Base-by-base conservation (phyloP, 2,797 vertebrate species). In the Alfaro cultratus region DNA sequence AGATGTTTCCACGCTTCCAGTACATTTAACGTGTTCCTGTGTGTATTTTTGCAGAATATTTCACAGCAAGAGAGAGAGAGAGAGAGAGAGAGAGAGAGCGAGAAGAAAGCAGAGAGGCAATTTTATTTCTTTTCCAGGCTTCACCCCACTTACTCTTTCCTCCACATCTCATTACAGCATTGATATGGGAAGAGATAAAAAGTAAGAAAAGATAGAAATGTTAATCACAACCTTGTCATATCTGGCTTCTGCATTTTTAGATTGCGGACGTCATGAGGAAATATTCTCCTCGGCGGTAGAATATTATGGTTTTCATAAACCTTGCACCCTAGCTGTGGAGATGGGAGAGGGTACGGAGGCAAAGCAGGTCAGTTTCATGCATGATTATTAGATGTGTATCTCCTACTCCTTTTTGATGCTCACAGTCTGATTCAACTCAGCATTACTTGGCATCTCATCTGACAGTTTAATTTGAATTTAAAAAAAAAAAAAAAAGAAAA, bases 301-400 rank as follows among this genome's bases (percentile, higher is more conserved):
- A 41, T 74, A 77, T 79, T 78, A 81, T 72, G 76, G 64, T 64
- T 84, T 88, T 88, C 81, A 90, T 82, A 76, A 84, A 81, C 77
- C 68, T 53, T 53, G 29, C 26, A 53, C 60, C 49, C 10, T 45
- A 31, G 36, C 68, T 68, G 31, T 77, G 34, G 34, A 15, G 13
- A 15, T 79, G 55, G 57, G 75, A 79, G 68, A 84, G 72, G 78
- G 43, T 60, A 64, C 1, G 0, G 47, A 76, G 79, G 80, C 82
- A 67, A 83, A 87, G 29, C 77, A 57, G 81, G 84, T 85, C 85
- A 82, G 34, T 74, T 80, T 72, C 83, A 86, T 49, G 79, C 80
- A 74, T 41, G 45, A 53, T 82, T 85, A 88, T 88, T 89, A 80
- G 36, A 80, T 81, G 53, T 45, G 79, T 83, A 79, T 83, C 85